Conservation (phyloP, 30 jellyfish, hydroid and myxozoan species). For the Turritopsis rubra region DNA sequence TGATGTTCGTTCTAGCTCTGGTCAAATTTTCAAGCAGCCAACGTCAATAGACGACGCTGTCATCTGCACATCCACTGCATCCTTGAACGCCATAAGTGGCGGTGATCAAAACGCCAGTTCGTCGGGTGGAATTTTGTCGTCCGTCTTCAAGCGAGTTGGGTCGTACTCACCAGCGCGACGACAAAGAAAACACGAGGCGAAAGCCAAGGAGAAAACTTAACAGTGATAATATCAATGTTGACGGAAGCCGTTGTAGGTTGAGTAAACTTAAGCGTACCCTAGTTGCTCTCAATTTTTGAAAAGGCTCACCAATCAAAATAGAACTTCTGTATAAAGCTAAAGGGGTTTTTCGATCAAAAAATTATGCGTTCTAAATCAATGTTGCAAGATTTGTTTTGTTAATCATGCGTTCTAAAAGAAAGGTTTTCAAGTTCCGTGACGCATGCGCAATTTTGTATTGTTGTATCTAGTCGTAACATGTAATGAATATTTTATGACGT, state of each 20-base stretch:
- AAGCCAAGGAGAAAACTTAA: background rate
- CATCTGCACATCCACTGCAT: conserved; percentile 43
- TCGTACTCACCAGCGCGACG: conserved; percentile 38
- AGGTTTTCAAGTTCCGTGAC: background rate
- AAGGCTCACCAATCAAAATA: background rate
- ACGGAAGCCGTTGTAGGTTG: background rate
- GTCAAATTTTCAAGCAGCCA: conserved; percentile 62
- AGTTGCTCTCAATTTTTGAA: background rate
- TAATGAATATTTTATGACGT: background rate
- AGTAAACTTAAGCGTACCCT: background rate
- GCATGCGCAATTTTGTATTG: background rate
- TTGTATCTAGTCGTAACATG: background rate
- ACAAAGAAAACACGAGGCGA: conserved; percentile 17
- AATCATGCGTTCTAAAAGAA: background rate
- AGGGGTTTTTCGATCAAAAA: too few species aligned
- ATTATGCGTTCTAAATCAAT: background rate
- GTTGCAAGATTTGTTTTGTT: background rate
- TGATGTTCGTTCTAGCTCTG: conserved; percentile 77
- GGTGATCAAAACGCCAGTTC: background rate
- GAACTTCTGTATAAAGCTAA: too few species aligned
- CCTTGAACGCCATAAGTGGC: conserved; percentile 63
- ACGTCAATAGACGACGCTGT: conserved; percentile 55
- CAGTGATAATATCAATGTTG: background rate
- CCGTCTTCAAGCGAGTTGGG: conserved; percentile 42
- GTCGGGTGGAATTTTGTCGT: conserved; percentile 3